These are phyloP conservation scores for Xenotilapia longispinis DNA, from an alignment of 2,113 vertebrate genomes.

Conservation along the genomic window DNA sequence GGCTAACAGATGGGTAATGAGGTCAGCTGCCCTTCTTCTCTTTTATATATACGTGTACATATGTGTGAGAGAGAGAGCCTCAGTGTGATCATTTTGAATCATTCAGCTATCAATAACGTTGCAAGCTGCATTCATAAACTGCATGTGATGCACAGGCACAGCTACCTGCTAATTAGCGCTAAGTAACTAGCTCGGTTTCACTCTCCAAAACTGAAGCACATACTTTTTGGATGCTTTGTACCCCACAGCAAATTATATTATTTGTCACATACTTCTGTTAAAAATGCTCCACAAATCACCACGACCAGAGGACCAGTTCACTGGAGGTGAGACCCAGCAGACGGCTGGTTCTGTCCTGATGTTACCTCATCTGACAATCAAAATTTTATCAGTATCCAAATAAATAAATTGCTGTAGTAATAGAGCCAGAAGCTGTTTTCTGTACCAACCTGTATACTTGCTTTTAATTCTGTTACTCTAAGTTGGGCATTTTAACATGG, in stretches of 20 bases:
- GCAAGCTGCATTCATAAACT: neutral
- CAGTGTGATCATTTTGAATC: neutral
- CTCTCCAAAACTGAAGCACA: neutral
- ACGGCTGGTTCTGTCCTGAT: neutral
- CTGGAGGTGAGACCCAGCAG: neutral
- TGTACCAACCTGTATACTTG: neutral
- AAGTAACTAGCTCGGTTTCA: neutral
- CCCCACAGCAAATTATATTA: neutral
- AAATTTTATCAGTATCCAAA: neutral
- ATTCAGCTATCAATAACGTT: neutral
- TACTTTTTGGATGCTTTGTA: neutral
- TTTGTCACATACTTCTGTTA: neutral
- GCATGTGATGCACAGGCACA: neutral
- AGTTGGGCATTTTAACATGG: neutral
- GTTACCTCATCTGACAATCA: neutral
- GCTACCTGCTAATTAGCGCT: neutral
- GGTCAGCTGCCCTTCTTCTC: neutral
- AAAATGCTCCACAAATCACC: neutral
- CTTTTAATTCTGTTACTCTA: neutral
- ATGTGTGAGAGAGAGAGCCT: neutral
- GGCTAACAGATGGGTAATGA: neutral
- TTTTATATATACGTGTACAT: neutral
- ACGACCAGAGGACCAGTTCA: neutral
- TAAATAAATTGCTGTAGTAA: neutral
- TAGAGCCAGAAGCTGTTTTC: neutral